Evolutionary conservation across 2,888 invertebrate genomes (phyloP).

Genomic region (Pseudolycoriella hygida): DNA sequence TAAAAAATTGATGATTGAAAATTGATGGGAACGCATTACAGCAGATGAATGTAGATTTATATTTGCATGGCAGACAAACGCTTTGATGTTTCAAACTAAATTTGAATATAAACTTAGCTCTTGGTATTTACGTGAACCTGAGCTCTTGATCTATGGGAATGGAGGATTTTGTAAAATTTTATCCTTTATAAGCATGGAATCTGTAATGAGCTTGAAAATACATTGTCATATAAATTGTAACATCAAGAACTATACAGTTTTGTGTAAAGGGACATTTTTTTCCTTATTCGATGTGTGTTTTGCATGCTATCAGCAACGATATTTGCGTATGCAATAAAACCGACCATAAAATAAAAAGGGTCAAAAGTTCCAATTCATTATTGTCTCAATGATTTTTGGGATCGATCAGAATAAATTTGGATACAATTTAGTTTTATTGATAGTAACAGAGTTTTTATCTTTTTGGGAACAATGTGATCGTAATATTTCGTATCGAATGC

Average conservation of each 20-base stretch:
- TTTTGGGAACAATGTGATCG: not conserved
- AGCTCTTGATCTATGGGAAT: not conserved
- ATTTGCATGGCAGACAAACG: not conserved
- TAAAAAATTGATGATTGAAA: too few relatives aligned
- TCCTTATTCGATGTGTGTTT: not conserved
- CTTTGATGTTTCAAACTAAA: not conserved
- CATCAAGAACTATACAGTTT: not conserved
- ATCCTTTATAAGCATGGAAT: not conserved
- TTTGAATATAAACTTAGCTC: not conserved
- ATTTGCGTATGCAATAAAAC: not conserved
- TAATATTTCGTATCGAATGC: not conserved
- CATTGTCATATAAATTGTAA: too few relatives aligned
- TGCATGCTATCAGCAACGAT: not conserved
- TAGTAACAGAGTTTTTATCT: not conserved
- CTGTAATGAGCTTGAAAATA: not conserved
- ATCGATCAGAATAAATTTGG: not conserved
- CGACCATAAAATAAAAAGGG: not conserved
- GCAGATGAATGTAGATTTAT: not conserved
- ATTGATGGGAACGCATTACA: not conserved
- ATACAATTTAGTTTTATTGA: constrained; percentile 1
- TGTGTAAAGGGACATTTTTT: not conserved
- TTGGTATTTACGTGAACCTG: too few relatives aligned
- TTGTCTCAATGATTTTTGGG: not conserved
- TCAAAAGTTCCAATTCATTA: constrained; percentile 1
- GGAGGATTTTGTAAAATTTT: not conserved